Conservation (phyloP, 2,888 invertebrate genomes). For the Octonoba sinensis region DNA sequence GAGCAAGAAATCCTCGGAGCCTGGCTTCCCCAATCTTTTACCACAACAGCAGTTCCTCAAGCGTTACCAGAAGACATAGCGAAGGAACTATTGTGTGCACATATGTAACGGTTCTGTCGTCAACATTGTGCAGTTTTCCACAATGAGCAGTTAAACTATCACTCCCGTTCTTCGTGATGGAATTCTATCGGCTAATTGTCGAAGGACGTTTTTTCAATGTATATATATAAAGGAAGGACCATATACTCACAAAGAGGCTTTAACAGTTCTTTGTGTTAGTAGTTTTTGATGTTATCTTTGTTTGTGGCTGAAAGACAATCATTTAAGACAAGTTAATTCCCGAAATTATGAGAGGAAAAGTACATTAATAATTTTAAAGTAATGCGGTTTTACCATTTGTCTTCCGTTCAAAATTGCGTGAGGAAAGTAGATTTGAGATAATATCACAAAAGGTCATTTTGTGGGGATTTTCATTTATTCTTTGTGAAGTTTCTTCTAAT, state of each 20-base stretch:
- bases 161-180: conserved; percentile 18
- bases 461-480: no score
- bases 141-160: conserved; percentile 36
- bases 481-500: no score
- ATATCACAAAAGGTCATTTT: no score
- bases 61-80: conserved; percentile 11
- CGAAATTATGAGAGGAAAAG: no score
- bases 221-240: conserved; percentile 37
- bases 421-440: background rate
- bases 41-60: conserved; percentile 9
- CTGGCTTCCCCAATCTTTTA: conserved; percentile 14
- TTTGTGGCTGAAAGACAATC: conserved; percentile 14
- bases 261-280: conserved; percentile 22
- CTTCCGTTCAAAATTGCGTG: conserved; percentile 1
- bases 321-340: conserved; percentile 14
- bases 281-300: conserved; percentile 24
- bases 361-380: no score
- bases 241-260: conserved; percentile 8
- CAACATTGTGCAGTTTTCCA: conserved; percentile 35
- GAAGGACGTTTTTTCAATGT: conserved; percentile 44
- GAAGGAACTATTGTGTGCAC: conserved; percentile 16
- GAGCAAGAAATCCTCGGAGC: conserved; percentile 30
- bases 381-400: background rate
- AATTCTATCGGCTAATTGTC: conserved; percentile 40
- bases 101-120: conserved; percentile 21